Conservation (phyloP, 2,797 vertebrate species). For the Oreochromis grahami region DNA sequence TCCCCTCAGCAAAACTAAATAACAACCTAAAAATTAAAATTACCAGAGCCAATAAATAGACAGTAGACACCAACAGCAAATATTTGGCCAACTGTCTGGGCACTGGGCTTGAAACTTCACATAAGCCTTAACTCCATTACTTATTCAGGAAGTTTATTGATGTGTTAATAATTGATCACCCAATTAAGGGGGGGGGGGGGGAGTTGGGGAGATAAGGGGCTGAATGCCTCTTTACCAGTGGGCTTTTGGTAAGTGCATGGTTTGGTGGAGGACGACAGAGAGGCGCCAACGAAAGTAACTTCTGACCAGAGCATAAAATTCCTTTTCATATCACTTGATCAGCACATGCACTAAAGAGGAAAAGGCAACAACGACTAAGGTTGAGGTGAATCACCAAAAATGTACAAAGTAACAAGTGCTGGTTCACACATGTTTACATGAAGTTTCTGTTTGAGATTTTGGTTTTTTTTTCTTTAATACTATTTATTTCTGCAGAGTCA, state of each 20-base stretch:
- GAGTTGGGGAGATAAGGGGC: slow-evolving; percentile 67
- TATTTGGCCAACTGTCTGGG: slow-evolving; percentile 71
- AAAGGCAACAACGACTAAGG: neutral
- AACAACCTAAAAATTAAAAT: slow-evolving; percentile 36
- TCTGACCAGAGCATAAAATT: slow-evolving; percentile 55
- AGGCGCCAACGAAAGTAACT: slow-evolving; percentile 64
- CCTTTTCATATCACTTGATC: slow-evolving; percentile 30
- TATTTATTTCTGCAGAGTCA: accelerated
- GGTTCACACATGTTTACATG: neutral
- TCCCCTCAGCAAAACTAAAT: slow-evolving; percentile 26
- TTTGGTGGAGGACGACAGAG: slow-evolving; percentile 69
- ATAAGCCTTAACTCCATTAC: slow-evolving; percentile 71
- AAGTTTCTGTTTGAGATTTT: neutral
- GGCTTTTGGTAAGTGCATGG: slow-evolving; percentile 78
- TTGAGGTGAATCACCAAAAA: neutral
- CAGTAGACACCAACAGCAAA: slow-evolving; percentile 61
- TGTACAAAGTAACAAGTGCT: neutral
- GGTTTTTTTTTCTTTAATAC: accelerated
- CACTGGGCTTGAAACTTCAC: slow-evolving; percentile 57
- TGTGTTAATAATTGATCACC: slow-evolving; percentile 83
- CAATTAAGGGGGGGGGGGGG: slow-evolving; percentile 78
- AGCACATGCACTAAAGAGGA: neutral
- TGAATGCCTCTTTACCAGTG: slow-evolving; percentile 73
- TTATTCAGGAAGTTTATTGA: slow-evolving; percentile 81
- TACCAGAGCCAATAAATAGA: slow-evolving; percentile 42